Base-by-base conservation (phyloP, 2,113 vertebrate genomes). In the Sphyrna mokarran region DNA sequence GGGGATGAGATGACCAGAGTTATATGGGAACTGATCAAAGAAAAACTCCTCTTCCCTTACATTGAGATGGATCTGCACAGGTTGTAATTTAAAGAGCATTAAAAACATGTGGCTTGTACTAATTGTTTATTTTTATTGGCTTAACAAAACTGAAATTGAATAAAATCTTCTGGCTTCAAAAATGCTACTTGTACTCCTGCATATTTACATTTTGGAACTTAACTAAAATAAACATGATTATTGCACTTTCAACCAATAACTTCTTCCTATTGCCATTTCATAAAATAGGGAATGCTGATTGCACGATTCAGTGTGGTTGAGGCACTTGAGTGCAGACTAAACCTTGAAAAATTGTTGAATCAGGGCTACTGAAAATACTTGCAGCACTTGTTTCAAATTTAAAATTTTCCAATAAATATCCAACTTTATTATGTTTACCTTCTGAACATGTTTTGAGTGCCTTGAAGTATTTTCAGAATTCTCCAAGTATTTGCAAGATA, bases 11-110 rank as follows among this genome's bases (percentile, higher is more conserved):
- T 99, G 99, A 99, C 99, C 0, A 97, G 98, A 0, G 98, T 99
- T 96, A 99, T 99, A 97, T 99, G 99, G 99, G 99, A 99, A 37
- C 97, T 99, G 96, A 99, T 99, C 96, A 99, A 99, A 97, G 98
- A 99, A 96, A 99, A 99, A 96, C 98, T 99, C 96, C 98, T 99
- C 97, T 98, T 99, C 96, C 99, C 99, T 0, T 99, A 99, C 58
- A 97, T 99, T 97, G 98, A 99, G 95, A 96, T 99, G 96, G 98
- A 99, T 97, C 97, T 99, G 96, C 99, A 99, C 98, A 99, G 99
- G 99, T 99, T 97, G 97, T 48, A 95, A 40, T 72, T 96, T 63
- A 93, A 66, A 7, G 6, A 37, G 66, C 2, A 66, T 70, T 83
- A 69, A 43, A 40, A 61, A 80, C 2, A 37, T 16, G 48, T 11